Base-by-base conservation (phyloP, 2,888 invertebrate genomes). In the Agrotis ipsilon region DNA sequence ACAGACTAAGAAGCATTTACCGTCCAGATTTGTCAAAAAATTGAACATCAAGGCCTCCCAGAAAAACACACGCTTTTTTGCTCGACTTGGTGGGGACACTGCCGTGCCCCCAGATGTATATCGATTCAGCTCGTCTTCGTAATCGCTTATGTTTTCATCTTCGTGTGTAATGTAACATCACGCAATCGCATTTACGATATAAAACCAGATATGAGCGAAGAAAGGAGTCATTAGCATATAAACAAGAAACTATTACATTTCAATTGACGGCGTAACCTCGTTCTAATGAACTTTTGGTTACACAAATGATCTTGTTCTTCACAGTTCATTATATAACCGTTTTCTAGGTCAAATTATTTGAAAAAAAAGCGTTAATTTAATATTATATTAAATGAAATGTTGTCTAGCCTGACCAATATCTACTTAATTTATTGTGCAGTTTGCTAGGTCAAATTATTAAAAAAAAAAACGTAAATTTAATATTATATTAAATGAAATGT, bases 261-360 rank as follows among this genome's bases (percentile, higher is more conserved):
- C 69, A 78, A 80, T 80, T 76, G 80, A 81, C 73, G 73, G 83
- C 78, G 62, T 78, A 84, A 86, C 83, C 82, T 83, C 75, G 80
- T 86, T 89, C 81, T 82, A 81, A 83, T 81, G 73, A 82, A 82
- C 80, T 82, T 86, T 87, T 76, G 80, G 87, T 91, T 90, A 88
- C 87, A 89, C 89, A 90, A 90, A 91, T 86, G 86, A 89, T 90
- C 87, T 90, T 88, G 86, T 89, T 89, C 80, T 79, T 85, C 82
- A 84, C 86, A 82, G 86, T 89, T 78, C 84, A 86, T 94, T 94
- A 87, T 91, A 89, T 92, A 94, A 94, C 77, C 60, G 19, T 72
- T 89, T 90, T 90, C 88, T 92, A 88, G 91, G 91, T 87, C 89
- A 84, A 81, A 58, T 79, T 80, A 80, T 57, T 60, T 63, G 43